Evolutionary conservation across 2,797 vertebrate genomes (phyloP), one percentile per base, ranked within the genome.

Genomic region (Rhynchotus rufescens): DNA sequence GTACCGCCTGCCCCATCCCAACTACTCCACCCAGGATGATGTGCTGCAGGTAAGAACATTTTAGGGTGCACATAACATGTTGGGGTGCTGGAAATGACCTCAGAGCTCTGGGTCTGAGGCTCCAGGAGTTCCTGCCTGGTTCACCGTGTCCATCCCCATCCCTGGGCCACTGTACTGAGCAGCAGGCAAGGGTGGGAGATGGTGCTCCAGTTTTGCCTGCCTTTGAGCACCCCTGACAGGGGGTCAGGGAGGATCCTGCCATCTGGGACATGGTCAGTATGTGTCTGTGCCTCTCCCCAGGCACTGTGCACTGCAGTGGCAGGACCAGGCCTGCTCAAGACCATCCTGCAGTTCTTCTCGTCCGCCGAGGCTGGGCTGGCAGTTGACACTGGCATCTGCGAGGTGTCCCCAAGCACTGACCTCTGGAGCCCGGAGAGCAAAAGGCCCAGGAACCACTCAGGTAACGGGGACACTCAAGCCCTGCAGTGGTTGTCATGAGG

Each of bases 321-420:
- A 30, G 98, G 99, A 83, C 99, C 99, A 88, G 98, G 98, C 56
- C 96, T 99, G 62, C 96, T 99, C 76, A 99, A 99, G 97, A 99
- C 98, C 0, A 97, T 99, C 96, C 98, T 98, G 84, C 98, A 98
- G 94, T 98, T 99, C 82, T 99, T 99, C 96, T 97, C 97, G 0
- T 98, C 98, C 57, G 98, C 98, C 0, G 98, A 98, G 79, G 98
- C 98, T 5, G 95, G 92, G 9, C 97, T 98, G 91, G 96, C 77
- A 0, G 68, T 88, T 71, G 97, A 97, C 10, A 84, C 96, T 3
- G 28, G 94, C 1, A 20, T 71, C 49, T 38, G 44, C 0, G 80
- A 92, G 32, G 16, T 12, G 5, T 23, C 38, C 25, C 25, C 65
- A 7, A 83, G 75, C 60, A 10, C 64, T 1, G 69, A 86, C 88